Evolutionary conservation across 92 coral and sea anemone genomes (phyloP).

Genomic region (Montipora capitata): DNA sequence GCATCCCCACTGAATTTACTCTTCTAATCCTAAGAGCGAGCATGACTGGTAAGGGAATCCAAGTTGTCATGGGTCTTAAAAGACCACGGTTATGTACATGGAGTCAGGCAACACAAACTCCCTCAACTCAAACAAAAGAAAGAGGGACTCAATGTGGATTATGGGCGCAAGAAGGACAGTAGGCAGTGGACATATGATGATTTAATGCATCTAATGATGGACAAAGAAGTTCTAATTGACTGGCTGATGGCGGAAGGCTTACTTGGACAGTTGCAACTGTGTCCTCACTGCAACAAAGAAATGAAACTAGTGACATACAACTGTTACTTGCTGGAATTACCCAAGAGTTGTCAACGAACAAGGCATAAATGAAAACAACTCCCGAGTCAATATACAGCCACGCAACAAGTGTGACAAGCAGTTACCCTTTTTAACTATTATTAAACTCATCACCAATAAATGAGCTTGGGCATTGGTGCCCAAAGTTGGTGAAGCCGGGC

Average conservation of each 20-base stretch:
- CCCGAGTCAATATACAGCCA: too few species aligned
- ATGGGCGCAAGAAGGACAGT: conserved; percentile 1
- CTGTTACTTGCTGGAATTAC: too few species aligned
- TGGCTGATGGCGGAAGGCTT: conserved; percentile 67
- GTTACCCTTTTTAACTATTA: too few species aligned
- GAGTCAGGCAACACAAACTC: conserved; percentile 40
- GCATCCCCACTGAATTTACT: too few species aligned
- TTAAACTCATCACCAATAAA: too few species aligned
- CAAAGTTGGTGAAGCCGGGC: conserved; percentile 10
- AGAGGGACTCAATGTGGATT: background rate
- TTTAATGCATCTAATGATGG: conserved; percentile 19
- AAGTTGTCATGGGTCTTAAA: conserved; percentile 37
- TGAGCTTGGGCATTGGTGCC: conserved; percentile 12
- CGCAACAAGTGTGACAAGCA: too few species aligned
- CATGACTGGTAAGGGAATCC: conserved; percentile 42
- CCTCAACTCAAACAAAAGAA: conserved; percentile 19
- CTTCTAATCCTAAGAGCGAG: background rate
- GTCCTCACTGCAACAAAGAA: conserved; percentile 34
- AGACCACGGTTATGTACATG: conserved; percentile 15
- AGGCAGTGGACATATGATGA: conserved; percentile 57
- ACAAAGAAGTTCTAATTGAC: conserved; percentile 50
- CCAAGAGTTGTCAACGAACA: too few species aligned
- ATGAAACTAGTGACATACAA: conserved; percentile 56
- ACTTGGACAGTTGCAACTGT: conserved; percentile 48
- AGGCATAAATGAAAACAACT: too few species aligned